Evolutionary conservation across 2,113 vertebrate species (phyloP), one percentile per base, ranked within the genome.

Genomic region (Takifugu flavidus): DNA sequence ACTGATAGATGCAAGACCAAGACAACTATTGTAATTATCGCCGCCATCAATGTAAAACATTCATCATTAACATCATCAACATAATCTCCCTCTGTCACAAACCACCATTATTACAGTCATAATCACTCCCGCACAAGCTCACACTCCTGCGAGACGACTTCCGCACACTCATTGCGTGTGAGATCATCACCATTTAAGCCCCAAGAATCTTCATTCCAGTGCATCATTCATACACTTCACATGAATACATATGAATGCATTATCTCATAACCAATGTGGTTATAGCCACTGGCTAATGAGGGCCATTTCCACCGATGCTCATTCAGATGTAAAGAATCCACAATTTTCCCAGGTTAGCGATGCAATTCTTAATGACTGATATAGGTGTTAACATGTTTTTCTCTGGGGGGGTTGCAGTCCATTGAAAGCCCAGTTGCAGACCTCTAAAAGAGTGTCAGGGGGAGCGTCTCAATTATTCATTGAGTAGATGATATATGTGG

Each of bases 21-120:
- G 72, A 79, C 73, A 68, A 62, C 59, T 52, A 55, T 71, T 47
- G 62, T 76, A 80, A 88, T 87, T 76, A 88, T 86, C 72, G 68
- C 75, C 81, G 81, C 73, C 74, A 80, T 79, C 70, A 59, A 62
- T 74, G 74, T 68, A 82, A 85, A 80, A 80, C 82, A 84, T 86
- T 79, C 74, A 84, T 85, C 87, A 83, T 71, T 55, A 66, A 56
- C 72, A 74, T 77, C 80, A 82, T 82, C 75, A 78, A 62, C 64
- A 59, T 71, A 74, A 80, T 65, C 72, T 68, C 45, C 50, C 67
- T 75, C 67, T 65, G 56, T 78, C 70, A 74, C 62, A 59, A 75
- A 53, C 62, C 79, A 43, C 63, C 83, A 80, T 86, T 81, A 83
- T 65, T 72, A 72, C 46, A 77, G 61, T 67, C 57, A 70, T 72